Base-by-base conservation (phyloP, 1,140 invertebrate species). In the Drosophila rhopaloa region DNA sequence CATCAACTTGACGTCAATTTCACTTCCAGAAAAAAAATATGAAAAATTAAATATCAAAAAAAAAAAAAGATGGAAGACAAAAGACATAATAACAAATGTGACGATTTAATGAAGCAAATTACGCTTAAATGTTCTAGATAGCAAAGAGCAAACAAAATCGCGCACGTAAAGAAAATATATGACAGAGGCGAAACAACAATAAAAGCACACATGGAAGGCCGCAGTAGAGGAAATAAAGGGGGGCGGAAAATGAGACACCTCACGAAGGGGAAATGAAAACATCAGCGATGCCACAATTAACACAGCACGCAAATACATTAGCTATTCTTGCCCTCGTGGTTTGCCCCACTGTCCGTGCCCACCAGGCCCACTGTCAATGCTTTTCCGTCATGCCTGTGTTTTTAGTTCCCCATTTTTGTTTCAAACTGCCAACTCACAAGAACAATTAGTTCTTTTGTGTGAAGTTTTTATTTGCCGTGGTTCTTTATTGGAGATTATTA, bases 41-140 rank as follows among this genome's bases (percentile, higher is more conserved):
- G n/a, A 61, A 73, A 63, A 76, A 73, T 73, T 55, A 62, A 57
- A 27, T 9, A 32, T 16, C 10, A 66, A 37, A 27, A 13, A 66
- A 44, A 27, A 57, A 54, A 48, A 24, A 24, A 24, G 19, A 24
- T 24, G 2, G 24, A 24, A 59, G 46, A 50, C 35, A 62, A 53
- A 79, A 65, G 73, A 60, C 58, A 60, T 57, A 67, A 78, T 85
- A 81, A 78, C 78, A 82, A 85, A 82, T 85, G 79, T 79, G 82
- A 86, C 82, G 76, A 79, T 76, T 81, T 76, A 85, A 85, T 86
- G 75, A 79, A 86, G 75, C 79, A 85, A 85, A 85, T 85, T 79
- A 85, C 82, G 74, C 82, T 78, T 86, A 86, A 85, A 88, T 86
- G 82, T 81, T 86, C 78, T 78, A 86, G 65, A 85, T 78, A 76